Base-by-base conservation (phyloP, 2,113 vertebrate genomes). In the Prunella fulvescens region DNA sequence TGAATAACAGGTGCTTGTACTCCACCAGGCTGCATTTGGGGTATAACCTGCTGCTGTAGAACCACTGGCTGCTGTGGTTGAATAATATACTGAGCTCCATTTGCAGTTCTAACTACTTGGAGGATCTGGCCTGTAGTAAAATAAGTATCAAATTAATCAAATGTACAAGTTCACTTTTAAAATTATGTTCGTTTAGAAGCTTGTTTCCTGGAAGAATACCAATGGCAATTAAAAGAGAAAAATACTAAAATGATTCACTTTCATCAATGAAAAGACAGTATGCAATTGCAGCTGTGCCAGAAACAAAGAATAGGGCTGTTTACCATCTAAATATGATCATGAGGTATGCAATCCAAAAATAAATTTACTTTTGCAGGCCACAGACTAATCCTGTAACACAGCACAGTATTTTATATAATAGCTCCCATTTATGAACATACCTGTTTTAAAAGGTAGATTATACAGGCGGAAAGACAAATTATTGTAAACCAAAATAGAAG, bases 1-100 rank as follows among this genome's bases (percentile, higher is more conserved):
- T 99, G 99, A 96, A 99, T 99, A 89, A 99, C 99, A 14, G 99
- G 99, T 20, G 99, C 98, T 96, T 99, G 99, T 61, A 99, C 99
- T 22, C 98, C 99, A 12, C 99, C 99, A 35, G 99, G 98, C 93
- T 99, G 99, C 99, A 99, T 99, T 87, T 99, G 98, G 8, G 98
- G 98, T 95, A 99, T 98, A 66, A 99, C 98, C 77, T 99, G 99
- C 91, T 99, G 99, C 97, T 99, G 99, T 58, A 99, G 95, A 92
- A 99, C 98, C 95, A 99, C 99, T 80, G 98, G 98, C 96, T 99
- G 99, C 97, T 99, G 99, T 9, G 99, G 99, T 5, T 99, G 99
- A 96, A 99, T 98, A 92, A 99, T 98, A 95, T 99, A 99, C 95
- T 99, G 99, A 92, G 99, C 97, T 84, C 99, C 99, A 42, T 99